Evolutionary conservation across 2,888 invertebrate genomes (phyloP).

Genomic region (Leistus spinibarbis): DNA sequence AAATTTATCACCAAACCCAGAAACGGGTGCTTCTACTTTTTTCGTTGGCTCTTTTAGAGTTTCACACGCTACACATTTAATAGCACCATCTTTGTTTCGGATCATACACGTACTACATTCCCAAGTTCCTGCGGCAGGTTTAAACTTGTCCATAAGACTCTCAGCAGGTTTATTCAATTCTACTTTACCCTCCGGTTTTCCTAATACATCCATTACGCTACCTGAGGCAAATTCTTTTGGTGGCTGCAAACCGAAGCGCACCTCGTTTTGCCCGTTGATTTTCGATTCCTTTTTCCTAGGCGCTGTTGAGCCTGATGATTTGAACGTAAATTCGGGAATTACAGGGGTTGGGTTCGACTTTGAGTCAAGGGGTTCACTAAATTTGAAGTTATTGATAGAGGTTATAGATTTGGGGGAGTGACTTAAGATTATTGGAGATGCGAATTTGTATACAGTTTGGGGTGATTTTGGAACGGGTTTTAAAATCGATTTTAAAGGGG

Average conservation of each 20-base stretch:
- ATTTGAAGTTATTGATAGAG: constrained; percentile 63
- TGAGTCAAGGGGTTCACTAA: constrained; percentile 61
- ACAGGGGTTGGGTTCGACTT: constrained; percentile 46
- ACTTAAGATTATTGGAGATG: constrained; percentile 59
- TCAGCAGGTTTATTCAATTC: constrained; percentile 4
- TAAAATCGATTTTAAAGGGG: constrained; percentile 23
- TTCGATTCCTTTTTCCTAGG: constrained; percentile 49
- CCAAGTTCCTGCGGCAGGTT: constrained; percentile 65
- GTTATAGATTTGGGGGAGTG: constrained; percentile 55
- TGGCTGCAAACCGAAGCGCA: constrained; percentile 40
- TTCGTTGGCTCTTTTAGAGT: constrained; percentile 59
- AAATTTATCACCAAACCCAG: constrained; percentile 52
- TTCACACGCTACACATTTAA: constrained; percentile 63
- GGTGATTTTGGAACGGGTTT: constrained; percentile 12
- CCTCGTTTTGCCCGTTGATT: constrained; percentile 42
- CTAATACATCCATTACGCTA: constrained; percentile 57
- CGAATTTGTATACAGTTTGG: constrained; percentile 54
- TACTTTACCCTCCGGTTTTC: constrained; percentile 42
- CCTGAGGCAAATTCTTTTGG: constrained; percentile 54
- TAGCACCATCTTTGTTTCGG: constrained; percentile 59
- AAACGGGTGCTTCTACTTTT: constrained; percentile 62
- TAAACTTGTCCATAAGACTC: constrained; percentile 57
- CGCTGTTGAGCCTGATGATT: constrained; percentile 47
- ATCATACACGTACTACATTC: constrained; percentile 69
- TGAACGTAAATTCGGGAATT: constrained; percentile 49